A percentile compares a stretch with the other conserved stretches of the same genome.
Evolutionary conservation across 64 coral and sea anemone genomes (phyloP).

Genomic region (Acropora yongei): DNA sequence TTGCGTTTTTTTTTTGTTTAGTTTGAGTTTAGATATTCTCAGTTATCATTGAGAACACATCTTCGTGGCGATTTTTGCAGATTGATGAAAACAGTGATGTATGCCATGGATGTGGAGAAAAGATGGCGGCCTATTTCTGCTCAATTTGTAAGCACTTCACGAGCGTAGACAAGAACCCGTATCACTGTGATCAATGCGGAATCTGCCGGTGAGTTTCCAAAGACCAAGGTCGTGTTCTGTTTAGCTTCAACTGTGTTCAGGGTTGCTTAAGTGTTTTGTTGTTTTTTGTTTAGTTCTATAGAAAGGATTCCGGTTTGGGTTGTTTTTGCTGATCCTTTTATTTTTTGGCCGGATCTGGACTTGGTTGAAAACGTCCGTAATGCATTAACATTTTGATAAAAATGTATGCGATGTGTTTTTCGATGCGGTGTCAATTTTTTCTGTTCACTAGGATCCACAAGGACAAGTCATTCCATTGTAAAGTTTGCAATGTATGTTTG

Average conservation of each 20-base stretch:
- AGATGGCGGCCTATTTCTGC: constrained; percentile 77
- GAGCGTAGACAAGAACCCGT: constrained; percentile 63
- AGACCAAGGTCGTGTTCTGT: too few species aligned
- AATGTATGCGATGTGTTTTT: too few species aligned
- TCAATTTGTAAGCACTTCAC: constrained; percentile 72
- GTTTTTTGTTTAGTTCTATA: too few species aligned
- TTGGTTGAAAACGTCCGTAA: too few species aligned
- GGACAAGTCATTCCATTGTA: constrained; percentile 76
- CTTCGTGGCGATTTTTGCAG: not conserved
- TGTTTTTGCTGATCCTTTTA: too few species aligned
- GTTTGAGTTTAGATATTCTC: too few species aligned
- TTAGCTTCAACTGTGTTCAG: too few species aligned
- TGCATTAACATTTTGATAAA: too few species aligned
- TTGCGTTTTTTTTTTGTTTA: too few species aligned
- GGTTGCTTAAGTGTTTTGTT: too few species aligned
- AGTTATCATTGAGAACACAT: not conserved
- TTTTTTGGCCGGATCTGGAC: too few species aligned
- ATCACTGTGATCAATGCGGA: constrained; percentile 74
- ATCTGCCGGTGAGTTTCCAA: constrained; percentile 48
- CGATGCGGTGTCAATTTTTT: not conserved
- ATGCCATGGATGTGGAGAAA: constrained; percentile 48
- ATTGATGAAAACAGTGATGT: constrained; percentile 26
- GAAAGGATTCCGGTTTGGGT: too few species aligned
- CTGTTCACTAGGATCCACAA: constrained; percentile 22
- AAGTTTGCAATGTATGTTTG: constrained; percentile 77